Base-by-base conservation (phyloP, 2,888 invertebrate species). In the Polydrusus pterygomalis region DNA sequence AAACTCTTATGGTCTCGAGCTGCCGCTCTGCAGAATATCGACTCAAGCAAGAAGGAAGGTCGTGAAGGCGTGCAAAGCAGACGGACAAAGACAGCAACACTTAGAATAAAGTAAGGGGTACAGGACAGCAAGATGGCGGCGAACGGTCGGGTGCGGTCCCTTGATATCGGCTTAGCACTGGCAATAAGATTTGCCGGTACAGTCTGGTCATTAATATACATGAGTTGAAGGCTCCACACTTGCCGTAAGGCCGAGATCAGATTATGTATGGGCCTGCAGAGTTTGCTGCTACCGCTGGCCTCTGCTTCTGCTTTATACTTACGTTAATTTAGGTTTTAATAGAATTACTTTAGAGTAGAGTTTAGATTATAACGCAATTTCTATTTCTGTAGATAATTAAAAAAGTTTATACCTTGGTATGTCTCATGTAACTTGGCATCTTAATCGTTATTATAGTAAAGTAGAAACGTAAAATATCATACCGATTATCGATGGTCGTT, bases 151-250 rank as follows among this genome's bases (percentile, higher is more conserved):
- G 74, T 60, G 74, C 69, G 71, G 81, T 79, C 80, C 77, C 85
- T 86, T 84, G 85, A 84, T 85, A 85, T 86, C 86, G 85, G 87
- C 87, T 86, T 87, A 86, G 85, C 84, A 85, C 85, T 84, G 83
- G 87, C 86, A 86, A 87, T 87, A 87, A 87, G 87, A 87, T 87
- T 87, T 87, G 86, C 86, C 84, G 79, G 86, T 85, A 86, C 86
- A 86, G 86, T 86, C 86, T 84, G 86, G 83, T 85, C 87, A 87
- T 87, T 86, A 87, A 87, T 87, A 87, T 86, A 86, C 87, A 87
- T 86, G 86, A 87, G 85, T 83, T 83, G 83, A 75, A 75, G 75
- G 62, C 67, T 34, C 56, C 62, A 51, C 64, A 40, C 38, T 40
- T 30, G 70, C 69, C 56, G 25, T 64, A 65, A 70, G 70, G 70